Evolutionary conservation across 2,888 invertebrate species (phyloP), one percentile per base, ranked within the genome.

Genomic region (Bellardia bayeri): DNA sequence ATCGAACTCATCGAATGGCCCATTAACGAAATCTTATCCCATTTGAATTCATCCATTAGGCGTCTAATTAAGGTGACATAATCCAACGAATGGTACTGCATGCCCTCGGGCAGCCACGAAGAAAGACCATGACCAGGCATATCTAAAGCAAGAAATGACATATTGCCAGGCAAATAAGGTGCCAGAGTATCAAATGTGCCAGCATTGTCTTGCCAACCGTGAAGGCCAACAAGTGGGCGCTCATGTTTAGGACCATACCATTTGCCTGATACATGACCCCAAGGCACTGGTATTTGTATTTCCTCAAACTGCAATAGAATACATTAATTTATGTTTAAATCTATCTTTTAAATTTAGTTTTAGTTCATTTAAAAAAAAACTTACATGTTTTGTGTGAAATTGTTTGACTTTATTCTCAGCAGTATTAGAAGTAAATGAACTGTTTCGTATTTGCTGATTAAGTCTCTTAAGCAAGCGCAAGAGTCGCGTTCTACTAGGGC

Each of bases 61-160:
- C 95, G 93, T 51, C 95, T 93, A 14, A 97, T 91, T 51, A 95
- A 79, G 89, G 92, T 93, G 54, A 94, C 89, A 85, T 93, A 93
- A 72, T 94, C 93, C 2, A 93, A 90, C 14, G 93, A 92, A 88
- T 94, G 92, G 88, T 95, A 95, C 33, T 92, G 92, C 42, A 94
- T 91, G 33, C 97, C 97, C 75, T 94, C 91, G 1, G 97, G 96
- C 76, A 95, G 92, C 94, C 95, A 95, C 0, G 96, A 95, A 0
- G 97, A 97, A 2, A 94, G 90, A 0, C 97, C 97, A 92, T 97
- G 96, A 0, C 97, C 96, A 2, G 96, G 96, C 37, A 96, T 94
- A 92, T 96, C 96, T 23, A 96, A 92, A 0, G 96, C 95, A 14
- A 97, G 91, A 79, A 95, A 94, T 1, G 95, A 92, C 7, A 94